A percentile compares a stretch with the other conserved stretches of the same genome.
Conservation (phyloP, 1,140 invertebrate species). For the Cherax destructor region DNA sequence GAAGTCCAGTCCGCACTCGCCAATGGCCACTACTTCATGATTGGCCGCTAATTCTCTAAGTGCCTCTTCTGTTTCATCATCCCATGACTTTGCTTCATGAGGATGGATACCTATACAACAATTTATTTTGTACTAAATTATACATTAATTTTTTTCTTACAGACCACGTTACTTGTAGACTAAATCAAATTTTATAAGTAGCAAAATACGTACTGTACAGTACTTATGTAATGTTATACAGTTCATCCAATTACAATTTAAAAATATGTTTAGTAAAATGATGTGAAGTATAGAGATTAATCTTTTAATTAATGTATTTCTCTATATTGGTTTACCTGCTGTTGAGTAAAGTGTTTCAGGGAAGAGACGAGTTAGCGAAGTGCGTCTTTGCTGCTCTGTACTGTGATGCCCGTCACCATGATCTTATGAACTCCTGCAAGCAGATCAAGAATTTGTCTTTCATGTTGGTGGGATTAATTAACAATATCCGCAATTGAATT, state of each 20-base stretch:
- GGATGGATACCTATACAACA: slow-evolving; percentile 87
- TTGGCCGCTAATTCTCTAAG: slow-evolving; percentile 83
- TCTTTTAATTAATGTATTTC: neutral
- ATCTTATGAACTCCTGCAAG: slow-evolving; percentile 91
- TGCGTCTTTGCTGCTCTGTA: slow-evolving; percentile 92
- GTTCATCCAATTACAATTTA: too few relatives aligned
- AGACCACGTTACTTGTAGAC: too few relatives aligned
- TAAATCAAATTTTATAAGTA: too few relatives aligned
- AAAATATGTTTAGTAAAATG: too few relatives aligned
- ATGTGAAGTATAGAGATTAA: neutral
- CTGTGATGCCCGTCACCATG: slow-evolving; percentile 93
- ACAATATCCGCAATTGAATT: too few relatives aligned
- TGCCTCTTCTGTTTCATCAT: slow-evolving; percentile 80
- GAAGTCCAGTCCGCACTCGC: slow-evolving; percentile 96
- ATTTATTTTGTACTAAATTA: neutral
- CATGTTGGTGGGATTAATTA: too few relatives aligned
- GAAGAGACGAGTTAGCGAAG: slow-evolving; percentile 90
- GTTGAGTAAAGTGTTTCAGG: slow-evolving; percentile 94
- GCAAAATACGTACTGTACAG: too few relatives aligned
- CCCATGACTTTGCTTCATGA: slow-evolving; percentile 95
- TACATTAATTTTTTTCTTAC: neutral
- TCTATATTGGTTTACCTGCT: slow-evolving; percentile 81
- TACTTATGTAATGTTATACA: too few relatives aligned
- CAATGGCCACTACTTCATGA: slow-evolving; percentile 93
- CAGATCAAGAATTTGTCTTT: neutral